These are phyloP conservation scores for Cottoperca gobio DNA, from an alignment of 2,797 vertebrate species.

Conservation along the genomic window DNA sequence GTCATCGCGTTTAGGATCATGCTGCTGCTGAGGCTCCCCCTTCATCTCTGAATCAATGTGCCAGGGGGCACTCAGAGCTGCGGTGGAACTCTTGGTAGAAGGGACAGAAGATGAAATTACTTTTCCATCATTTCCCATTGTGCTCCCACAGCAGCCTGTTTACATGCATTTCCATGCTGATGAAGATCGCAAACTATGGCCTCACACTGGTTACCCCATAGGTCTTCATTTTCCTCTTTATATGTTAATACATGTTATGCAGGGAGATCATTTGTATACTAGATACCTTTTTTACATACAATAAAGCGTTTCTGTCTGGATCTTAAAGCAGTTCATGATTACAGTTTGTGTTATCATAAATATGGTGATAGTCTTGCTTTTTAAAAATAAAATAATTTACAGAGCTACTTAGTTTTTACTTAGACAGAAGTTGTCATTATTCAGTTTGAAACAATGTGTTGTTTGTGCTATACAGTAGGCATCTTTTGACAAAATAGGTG, in stretches of 20 bases:
- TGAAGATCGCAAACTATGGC: conserved; percentile 46
- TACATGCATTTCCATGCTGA: conserved; percentile 46
- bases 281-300: conserved; percentile 10
- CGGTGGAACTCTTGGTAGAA: conserved; percentile 44
- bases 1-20: conserved; percentile 84
- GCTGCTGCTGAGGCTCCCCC: conserved; percentile 75
- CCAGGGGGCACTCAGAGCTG: conserved; percentile 66
- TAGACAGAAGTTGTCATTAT: background rate
- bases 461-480: background rate
- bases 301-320: conserved; percentile 8
- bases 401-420: background rate
- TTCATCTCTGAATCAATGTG: conserved; percentile 82
- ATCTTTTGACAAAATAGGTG: conserved; percentile 3
- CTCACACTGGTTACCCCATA: conserved; percentile 36
- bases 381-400: conserved; percentile 12
- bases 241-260: conserved; percentile 38
- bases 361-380: conserved; percentile 1
- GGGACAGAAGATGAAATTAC: conserved; percentile 69
- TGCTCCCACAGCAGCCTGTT: conserved; percentile 49
- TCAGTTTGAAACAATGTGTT: background rate
- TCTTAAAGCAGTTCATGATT: conserved; percentile 33
- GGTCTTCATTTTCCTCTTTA: conserved; percentile 34
- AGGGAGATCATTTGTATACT: conserved; percentile 36
- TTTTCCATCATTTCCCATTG: conserved; percentile 67
- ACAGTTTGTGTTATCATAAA: conserved; percentile 16